Percentiles rank a stretch among this genome's conserved stretches.
These are phyloP conservation scores for Muscicapa comitata DNA, from an alignment of 2,797 vertebrate genomes.

Conservation along the genomic window DNA sequence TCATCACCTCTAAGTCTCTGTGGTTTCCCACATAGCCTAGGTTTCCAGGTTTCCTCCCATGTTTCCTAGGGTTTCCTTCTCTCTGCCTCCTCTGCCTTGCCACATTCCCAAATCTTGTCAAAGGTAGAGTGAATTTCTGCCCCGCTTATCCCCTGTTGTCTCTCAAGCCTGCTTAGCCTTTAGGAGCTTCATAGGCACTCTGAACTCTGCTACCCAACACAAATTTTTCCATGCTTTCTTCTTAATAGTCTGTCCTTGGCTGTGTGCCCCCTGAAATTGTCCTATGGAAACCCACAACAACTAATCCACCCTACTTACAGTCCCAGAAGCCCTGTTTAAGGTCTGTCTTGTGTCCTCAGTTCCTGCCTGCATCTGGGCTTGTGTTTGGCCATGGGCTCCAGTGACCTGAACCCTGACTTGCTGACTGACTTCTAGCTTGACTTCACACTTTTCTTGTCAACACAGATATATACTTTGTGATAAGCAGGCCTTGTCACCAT, in stretches of 20 bases:
- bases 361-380: not conserved
- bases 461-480: not conserved
- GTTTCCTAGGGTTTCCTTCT: not conserved
- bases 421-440: not conserved
- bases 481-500: not conserved
- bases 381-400: not conserved
- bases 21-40: not conserved
- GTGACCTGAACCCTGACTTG: not conserved
- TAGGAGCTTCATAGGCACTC: not conserved
- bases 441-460: not conserved
- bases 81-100: not conserved
- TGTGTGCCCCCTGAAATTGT: not conserved
- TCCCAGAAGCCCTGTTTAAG: not conserved
- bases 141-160: too few species aligned
- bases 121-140: not conserved
- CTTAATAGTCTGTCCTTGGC: not conserved
- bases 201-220: not conserved
- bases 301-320: not conserved
- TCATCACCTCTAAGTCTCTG: not conserved
- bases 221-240: not conserved
- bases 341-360: not conserved
- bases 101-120: not conserved
- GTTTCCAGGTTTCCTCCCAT: not conserved
- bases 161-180: not conserved
- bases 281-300: not conserved